Base-by-base conservation (phyloP, 2,888 invertebrate species). In the Exocentrus adspersus region DNA sequence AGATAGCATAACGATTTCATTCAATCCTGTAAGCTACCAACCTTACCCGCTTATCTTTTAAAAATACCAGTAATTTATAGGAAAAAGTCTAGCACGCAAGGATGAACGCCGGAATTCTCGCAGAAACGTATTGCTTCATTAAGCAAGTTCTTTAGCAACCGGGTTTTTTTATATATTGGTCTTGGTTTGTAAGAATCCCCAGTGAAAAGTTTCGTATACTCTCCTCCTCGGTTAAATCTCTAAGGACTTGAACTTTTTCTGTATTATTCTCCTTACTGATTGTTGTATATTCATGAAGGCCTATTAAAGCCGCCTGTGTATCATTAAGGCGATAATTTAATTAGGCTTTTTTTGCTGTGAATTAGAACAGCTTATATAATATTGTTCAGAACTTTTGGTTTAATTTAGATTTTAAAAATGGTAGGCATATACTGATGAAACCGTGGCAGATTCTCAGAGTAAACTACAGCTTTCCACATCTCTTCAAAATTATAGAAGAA, bases 181-280 rank as follows among this genome's bases (percentile, higher is more conserved):
- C 32, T 51, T 51, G 32, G 51, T 12, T 30, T 30, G 51, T 51
- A n/a, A 51, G 32, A 19, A 24, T 51, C 32, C 9, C 51, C 19
- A 16, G 24, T 32, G 32, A 30, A 17, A 51, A 51, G 51, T 51
- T 51, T 51, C 51, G 17, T 32, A 51, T 51, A 51, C 51, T 30
- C 32, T 30, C 51, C 16, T 37, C 16, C 20, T 51, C 48, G 16
- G 20, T 51, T 51, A 51, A n/a, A 17, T 51, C 51, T 20, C 51
- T 37, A 51, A 17, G 51, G 51, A 30, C 4, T 16, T 12, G 30
- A 32, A 51, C 6, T 30, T 51, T 51, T 48, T n/a, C 17, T 51
- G 4, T 32, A 32, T 32, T 24, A 51, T 51, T 12, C 30, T n/a
- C 16, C 24, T 24, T 24, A 48, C 14, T 24, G 20, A 24, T 28